A percentile compares a stretch with the other conserved stretches of the same genome.
phyloP scores from a whole-genome alignment of 2,888 invertebrate species.

The Ophion costatus region DNA sequence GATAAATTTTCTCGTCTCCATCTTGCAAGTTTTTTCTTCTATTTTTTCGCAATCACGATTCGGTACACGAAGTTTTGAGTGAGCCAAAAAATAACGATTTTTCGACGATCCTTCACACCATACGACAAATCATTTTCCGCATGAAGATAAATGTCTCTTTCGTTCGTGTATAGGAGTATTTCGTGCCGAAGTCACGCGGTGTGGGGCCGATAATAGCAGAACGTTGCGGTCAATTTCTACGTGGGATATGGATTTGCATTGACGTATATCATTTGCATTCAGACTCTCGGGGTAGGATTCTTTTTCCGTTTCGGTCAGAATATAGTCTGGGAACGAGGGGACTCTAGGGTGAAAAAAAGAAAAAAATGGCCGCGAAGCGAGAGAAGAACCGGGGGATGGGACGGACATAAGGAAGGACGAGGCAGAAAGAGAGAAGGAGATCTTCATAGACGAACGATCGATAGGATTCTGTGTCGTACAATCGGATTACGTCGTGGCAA shows the following conservation, averaged over 20 bases:
- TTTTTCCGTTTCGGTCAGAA: no score
- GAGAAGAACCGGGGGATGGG: constrained; percentile 51
- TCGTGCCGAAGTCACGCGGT: not conserved
- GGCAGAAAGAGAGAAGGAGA: constrained; percentile 12
- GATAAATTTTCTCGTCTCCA: constrained; percentile 50
- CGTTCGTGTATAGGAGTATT: not conserved
- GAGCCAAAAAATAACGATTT: constrained; percentile 37
- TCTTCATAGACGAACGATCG: constrained; percentile 44
- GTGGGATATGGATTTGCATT: constrained; percentile 18
- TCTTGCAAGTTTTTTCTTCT: constrained; percentile 3
- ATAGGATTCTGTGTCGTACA: constrained; percentile 60
- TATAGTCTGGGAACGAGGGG: constrained; percentile 5
- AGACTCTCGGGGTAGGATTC: not conserved
- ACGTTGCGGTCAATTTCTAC: not conserved
- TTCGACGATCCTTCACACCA: not conserved
- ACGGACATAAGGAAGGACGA: not conserved
- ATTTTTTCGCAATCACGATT: constrained; percentile 12
- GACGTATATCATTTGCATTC: constrained; percentile 1
- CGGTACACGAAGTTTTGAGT: constrained; percentile 16
- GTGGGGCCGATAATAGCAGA: not conserved
- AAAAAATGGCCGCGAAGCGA: constrained; percentile 20
- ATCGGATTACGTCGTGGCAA: constrained; percentile 62
- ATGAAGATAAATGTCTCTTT: not conserved
- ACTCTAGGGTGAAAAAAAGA: not conserved
- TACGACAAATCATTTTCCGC: constrained; percentile 20